These are phyloP conservation scores for Notolabrus celidotus DNA, from an alignment of 2,797 vertebrate genomes.

Conservation along the genomic window DNA sequence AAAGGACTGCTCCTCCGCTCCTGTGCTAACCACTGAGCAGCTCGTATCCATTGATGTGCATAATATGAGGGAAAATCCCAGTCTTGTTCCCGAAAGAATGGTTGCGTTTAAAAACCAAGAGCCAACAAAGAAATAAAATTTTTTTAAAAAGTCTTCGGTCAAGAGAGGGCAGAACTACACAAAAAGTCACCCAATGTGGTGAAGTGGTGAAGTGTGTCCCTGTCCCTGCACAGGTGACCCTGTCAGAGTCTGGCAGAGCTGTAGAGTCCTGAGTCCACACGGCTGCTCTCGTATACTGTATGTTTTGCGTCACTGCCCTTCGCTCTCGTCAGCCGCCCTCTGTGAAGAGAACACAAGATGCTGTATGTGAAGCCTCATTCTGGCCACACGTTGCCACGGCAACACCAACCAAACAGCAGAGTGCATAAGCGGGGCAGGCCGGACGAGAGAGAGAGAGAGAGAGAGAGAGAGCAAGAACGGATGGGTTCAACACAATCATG, in stretches of 20 bases:
- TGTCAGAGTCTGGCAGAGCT: constrained; percentile 52
- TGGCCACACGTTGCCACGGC: constrained; percentile 82
- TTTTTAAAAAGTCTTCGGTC: constrained; percentile 8
- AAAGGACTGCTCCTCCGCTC: constrained; percentile 89
- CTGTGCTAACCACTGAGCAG: constrained; percentile 89
- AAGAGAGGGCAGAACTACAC: background rate
- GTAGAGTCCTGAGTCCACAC: constrained; percentile 75
- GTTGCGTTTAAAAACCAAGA: constrained; percentile 50
- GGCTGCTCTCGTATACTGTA: constrained; percentile 66
- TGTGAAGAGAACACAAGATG: constrained; percentile 97
- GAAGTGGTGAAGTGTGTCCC: constrained; percentile 22
- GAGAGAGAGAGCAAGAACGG: constrained; percentile 58
- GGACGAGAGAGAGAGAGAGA: constrained; percentile 54
- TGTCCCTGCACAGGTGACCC: constrained; percentile 43
- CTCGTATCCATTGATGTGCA: constrained; percentile 91
- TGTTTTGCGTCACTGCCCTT: constrained; percentile 77
- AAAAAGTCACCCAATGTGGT: constrained; percentile 34
- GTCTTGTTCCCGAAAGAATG: constrained; percentile 72
- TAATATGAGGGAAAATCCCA: constrained; percentile 86
- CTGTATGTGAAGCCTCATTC: constrained; percentile 89
- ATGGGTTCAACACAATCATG: constrained; percentile 46
- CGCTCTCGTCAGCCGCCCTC: constrained; percentile 86
- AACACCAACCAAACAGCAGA: constrained; percentile 84
- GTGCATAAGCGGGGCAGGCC: constrained; percentile 73
- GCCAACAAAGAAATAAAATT: constrained; percentile 16